These are phyloP conservation scores for Venturia canescens DNA, from an alignment of 1,140 invertebrate genomes.

Conservation along the genomic window DNA sequence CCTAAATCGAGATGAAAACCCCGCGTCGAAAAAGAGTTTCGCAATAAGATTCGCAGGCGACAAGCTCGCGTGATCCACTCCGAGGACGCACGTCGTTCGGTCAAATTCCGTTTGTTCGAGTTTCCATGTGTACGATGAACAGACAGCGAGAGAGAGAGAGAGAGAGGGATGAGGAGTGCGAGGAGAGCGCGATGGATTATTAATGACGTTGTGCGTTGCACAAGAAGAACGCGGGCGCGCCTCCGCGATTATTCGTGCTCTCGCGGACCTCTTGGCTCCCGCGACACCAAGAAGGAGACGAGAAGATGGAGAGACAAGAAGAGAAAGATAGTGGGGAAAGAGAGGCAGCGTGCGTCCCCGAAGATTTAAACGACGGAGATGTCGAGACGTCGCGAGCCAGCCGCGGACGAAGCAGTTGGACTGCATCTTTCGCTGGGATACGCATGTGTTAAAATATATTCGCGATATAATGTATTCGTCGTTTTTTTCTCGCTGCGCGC, in stretches of 20 bases:
- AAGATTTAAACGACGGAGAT: slow-evolving; percentile 34
- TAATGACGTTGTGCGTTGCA: slow-evolving; percentile 39
- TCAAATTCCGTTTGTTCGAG: neutral
- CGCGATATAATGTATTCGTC: slow-evolving; percentile 2
- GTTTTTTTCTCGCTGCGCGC: slow-evolving; percentile 15
- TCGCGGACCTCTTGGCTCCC: slow-evolving; percentile 29
- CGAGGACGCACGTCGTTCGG: neutral
- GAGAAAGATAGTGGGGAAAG: neutral
- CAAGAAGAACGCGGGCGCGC: slow-evolving; percentile 3
- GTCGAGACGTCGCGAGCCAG: slow-evolving; percentile 12
- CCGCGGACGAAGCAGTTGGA: neutral
- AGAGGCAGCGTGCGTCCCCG: slow-evolving; percentile 2
- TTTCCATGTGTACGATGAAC: neutral
- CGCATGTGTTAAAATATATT: too few species aligned
- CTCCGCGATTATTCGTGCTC: neutral
- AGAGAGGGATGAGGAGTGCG: neutral
- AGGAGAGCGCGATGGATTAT: slow-evolving; percentile 36
- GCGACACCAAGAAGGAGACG: slow-evolving; percentile 26
- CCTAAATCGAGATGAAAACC: neutral
- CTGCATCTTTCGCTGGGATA: slow-evolving; percentile 9
- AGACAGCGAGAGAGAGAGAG: neutral
- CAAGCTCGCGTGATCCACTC: neutral
- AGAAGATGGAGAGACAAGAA: slow-evolving; percentile 16
- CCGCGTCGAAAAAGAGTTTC: neutral
- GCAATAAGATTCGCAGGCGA: neutral